Conservation (phyloP, 2,797 vertebrate species). For the Sebastes iracundus region DNA sequence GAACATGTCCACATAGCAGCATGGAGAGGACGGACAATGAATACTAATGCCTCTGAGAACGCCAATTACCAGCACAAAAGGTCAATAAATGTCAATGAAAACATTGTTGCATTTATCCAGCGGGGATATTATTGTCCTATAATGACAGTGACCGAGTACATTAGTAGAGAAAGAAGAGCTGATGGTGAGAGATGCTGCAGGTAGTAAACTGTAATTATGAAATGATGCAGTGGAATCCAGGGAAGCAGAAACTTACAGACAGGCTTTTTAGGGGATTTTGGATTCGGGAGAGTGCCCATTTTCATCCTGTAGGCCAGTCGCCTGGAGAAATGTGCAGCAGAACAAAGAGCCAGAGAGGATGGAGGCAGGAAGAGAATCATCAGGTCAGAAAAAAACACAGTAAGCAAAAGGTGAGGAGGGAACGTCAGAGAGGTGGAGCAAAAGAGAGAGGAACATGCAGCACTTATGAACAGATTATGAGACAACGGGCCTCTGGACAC, state of each 20-base stretch:
- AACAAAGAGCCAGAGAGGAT: slow-evolving; percentile 38
- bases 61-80: slow-evolving; percentile 52
- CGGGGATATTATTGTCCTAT: slow-evolving; percentile 6
- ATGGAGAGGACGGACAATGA: slow-evolving; percentile 18
- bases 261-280: slow-evolving; percentile 87
- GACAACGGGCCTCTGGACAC: background rate
- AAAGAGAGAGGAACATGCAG: background rate
- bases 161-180: background rate
- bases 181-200: slow-evolving; percentile 5
- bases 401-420: background rate
- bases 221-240: slow-evolving; percentile 25
- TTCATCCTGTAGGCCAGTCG: slow-evolving; percentile 92
- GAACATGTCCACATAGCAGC: slow-evolving; percentile 43
- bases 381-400: slow-evolving; percentile 32
- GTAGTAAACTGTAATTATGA: background rate
- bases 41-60: slow-evolving; percentile 47
- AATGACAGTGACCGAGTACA: slow-evolving; percentile 4
- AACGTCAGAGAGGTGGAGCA: background rate
- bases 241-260: slow-evolving; percentile 86
- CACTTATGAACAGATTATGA: background rate
- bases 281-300: slow-evolving; percentile 86
- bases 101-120: slow-evolving; percentile 23
- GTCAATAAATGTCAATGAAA: slow-evolving; percentile 46
- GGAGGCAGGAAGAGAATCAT: slow-evolving; percentile 32
- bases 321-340: slow-evolving; percentile 74